phyloP scores from a whole-genome alignment of 2,113 vertebrate genomes.

The Gallinago jamesoni region DNA sequence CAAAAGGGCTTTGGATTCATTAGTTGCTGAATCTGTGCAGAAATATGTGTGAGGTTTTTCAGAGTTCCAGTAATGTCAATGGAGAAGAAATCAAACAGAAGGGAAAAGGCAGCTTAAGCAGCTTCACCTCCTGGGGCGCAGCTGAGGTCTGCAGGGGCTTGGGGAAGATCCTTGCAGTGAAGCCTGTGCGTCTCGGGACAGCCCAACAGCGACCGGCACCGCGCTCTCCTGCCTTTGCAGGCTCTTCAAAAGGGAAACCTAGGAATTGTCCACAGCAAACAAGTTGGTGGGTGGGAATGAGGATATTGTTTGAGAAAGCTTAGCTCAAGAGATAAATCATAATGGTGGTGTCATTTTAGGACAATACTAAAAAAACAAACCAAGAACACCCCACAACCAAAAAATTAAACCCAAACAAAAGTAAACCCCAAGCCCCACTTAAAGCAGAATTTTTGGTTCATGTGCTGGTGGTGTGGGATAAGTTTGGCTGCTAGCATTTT shows the following conservation, averaged over 20 bases:
- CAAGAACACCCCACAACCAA: not conserved
- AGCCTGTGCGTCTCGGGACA: rapidly evolving
- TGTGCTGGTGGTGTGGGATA: not conserved
- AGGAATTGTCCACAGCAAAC: not conserved
- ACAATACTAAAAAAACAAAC: not conserved
- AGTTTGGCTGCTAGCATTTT: not conserved
- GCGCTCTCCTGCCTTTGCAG: not conserved
- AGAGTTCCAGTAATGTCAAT: not conserved
- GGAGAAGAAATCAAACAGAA: not conserved
- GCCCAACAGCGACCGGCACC: no score
- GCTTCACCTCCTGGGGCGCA: not conserved
- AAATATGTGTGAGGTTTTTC: not conserved
- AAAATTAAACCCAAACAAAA: not conserved
- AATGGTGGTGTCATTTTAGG: not conserved
- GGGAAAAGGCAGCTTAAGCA: not conserved
- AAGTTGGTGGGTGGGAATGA: not conserved
- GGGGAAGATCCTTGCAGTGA: not conserved
- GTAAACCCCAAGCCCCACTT: not conserved
- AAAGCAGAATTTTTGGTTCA: not conserved
- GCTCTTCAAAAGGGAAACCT: rapidly evolving
- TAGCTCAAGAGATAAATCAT: not conserved
- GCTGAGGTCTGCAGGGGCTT: not conserved
- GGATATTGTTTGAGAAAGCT: not conserved
- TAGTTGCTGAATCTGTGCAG: not conserved
- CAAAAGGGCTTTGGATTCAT: not conserved